phyloP scores from a whole-genome alignment of 2,888 invertebrate species.

The Sympetrum striolatum region DNA sequence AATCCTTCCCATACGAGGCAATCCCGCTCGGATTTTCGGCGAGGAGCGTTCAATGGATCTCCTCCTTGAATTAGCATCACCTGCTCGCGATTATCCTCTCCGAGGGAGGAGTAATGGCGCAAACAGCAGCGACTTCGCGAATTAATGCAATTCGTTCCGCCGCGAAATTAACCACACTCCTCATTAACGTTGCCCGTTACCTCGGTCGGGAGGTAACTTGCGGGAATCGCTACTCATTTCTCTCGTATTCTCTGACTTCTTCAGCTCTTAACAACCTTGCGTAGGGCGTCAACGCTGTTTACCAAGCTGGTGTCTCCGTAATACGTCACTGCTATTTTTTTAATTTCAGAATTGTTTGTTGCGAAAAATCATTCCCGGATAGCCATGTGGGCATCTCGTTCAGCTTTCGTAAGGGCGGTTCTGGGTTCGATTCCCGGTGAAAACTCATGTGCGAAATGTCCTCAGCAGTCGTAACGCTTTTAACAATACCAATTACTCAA shows the following conservation, averaged over 20 bases:
- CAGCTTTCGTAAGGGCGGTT: too few species aligned
- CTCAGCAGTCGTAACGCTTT: too few species aligned
- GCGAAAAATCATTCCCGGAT: too few species aligned
- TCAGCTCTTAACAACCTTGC: too few species aligned
- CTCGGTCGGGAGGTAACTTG: neutral
- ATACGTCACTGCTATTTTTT: too few species aligned
- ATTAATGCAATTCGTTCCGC: neutral
- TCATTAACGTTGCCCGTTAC: neutral
- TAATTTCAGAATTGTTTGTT: too few species aligned
- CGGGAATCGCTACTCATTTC: neutral
- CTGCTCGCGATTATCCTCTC: neutral
- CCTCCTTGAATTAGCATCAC: neutral
- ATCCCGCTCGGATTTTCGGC: neutral
- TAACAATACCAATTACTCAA: too few species aligned
- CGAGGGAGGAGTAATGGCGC: neutral
- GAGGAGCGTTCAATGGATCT: neutral
- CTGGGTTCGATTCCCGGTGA: too few species aligned
- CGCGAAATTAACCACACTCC: neutral
- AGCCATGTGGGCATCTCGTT: too few species aligned
- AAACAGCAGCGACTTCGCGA: neutral
- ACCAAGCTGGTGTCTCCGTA: too few species aligned
- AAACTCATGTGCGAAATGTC: too few species aligned
- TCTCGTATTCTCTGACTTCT: neutral
- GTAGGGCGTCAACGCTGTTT: too few species aligned
- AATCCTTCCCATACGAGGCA: neutral